Evolutionary conservation across 2,888 invertebrate genomes (phyloP).

Genomic region (Tridacna gigas): DNA sequence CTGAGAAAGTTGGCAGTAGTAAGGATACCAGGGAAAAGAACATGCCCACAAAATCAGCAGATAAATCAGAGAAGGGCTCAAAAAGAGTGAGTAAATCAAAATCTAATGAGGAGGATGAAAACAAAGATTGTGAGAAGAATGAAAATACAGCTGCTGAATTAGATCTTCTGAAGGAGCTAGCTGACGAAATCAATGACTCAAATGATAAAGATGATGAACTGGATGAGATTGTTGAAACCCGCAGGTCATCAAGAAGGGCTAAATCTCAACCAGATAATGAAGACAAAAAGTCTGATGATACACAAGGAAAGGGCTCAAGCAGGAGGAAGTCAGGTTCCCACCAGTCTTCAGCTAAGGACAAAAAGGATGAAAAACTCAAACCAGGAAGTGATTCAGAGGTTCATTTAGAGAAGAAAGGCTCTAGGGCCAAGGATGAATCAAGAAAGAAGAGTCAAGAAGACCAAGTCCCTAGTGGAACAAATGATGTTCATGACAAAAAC

Average conservation of each 20-base stretch:
- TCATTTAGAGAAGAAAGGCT: background rate
- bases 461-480: background rate
- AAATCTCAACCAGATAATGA: constrained; percentile 39
- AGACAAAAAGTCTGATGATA: constrained; percentile 7
- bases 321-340: background rate
- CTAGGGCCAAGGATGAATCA: background rate
- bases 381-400: background rate
- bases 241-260: constrained; percentile 32
- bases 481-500: background rate
- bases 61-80: background rate
- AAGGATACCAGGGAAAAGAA: background rate
- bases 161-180: constrained; percentile 64
- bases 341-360: no score
- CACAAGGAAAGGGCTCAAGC: background rate
- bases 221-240: constrained; percentile 21
- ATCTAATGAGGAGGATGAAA: constrained; percentile 23
- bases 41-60: background rate
- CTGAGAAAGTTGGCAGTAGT: background rate
- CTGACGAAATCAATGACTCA: constrained; percentile 56
- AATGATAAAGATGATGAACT: constrained; percentile 33
- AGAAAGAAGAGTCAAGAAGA: background rate
- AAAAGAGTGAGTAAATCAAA: constrained; percentile 9
- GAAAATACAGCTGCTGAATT: constrained; percentile 64
- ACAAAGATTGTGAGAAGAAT: constrained; percentile 25
- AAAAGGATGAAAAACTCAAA: no score